These are phyloP conservation scores for Chelon labrosus DNA, from an alignment of 2,797 vertebrate species.

Conservation along the genomic window DNA sequence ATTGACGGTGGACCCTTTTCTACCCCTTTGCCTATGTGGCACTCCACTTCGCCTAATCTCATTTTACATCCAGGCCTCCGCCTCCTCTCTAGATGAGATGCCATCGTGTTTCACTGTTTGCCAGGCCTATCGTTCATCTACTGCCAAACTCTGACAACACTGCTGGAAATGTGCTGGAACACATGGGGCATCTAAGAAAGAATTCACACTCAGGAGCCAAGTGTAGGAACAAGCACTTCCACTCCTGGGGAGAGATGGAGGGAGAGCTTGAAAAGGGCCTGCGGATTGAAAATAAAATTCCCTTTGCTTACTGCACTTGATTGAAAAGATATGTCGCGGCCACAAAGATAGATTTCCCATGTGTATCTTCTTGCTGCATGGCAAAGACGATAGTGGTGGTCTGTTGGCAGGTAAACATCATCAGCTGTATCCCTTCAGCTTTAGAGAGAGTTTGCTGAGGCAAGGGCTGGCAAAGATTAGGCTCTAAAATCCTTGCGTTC, in stretches of 20 bases:
- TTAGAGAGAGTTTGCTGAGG: conserved; percentile 17
- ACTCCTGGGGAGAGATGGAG: conserved; percentile 8
- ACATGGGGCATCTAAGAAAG: conserved; percentile 47
- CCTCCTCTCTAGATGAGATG: conserved; percentile 29
- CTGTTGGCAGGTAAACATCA: conserved; percentile 22
- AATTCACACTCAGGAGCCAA: conserved; percentile 35
- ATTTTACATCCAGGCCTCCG: conserved; percentile 3
- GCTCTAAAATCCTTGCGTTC: conserved; percentile 42
- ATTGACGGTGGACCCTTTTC: conserved; percentile 13
- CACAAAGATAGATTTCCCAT: conserved; percentile 26
- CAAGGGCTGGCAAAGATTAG: conserved; percentile 20
- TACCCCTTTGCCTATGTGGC: neutral
- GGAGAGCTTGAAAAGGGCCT: neutral
- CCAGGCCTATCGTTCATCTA: conserved; percentile 13
- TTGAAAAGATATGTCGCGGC: conserved; percentile 24
- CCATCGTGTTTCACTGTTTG: conserved; percentile 25
- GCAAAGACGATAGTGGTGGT: conserved; percentile 2
- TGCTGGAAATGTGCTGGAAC: conserved; percentile 39
- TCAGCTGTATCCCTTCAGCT: conserved; percentile 32
- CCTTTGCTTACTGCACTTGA: conserved; percentile 33
- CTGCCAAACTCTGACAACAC: conserved; percentile 48
- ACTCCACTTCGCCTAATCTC: neutral
- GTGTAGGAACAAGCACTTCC: conserved; percentile 20
- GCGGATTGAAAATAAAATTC: conserved; percentile 29
- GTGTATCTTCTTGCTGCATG: conserved; percentile 28